These are phyloP conservation scores for Apamea epomidion DNA, from an alignment of 2,888 invertebrate genomes.

Conservation along the genomic window DNA sequence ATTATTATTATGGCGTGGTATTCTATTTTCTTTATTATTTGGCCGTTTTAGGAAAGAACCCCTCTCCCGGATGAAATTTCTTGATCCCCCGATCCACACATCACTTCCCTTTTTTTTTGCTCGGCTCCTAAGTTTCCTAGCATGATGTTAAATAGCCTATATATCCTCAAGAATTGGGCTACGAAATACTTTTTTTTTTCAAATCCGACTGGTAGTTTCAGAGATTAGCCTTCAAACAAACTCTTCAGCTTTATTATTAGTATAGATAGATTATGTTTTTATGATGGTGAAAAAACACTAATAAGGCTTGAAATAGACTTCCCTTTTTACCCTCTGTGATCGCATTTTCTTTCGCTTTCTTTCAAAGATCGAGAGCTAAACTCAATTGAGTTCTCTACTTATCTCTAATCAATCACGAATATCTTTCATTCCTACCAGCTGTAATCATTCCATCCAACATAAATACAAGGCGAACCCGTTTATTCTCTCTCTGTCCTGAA, in stretches of 20 bases:
- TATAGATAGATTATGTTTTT: too few species aligned
- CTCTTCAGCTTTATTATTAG: too few species aligned
- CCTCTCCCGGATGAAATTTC: too few species aligned
- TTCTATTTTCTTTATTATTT: background rate
- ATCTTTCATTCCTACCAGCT: background rate
- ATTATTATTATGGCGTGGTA: background rate
- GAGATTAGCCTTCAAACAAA: too few species aligned
- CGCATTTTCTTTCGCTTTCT: background rate
- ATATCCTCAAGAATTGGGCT: too few species aligned
- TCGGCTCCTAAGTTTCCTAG: too few species aligned
- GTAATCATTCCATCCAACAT: conserved; percentile 4
- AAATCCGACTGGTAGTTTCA: too few species aligned
- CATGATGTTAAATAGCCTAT: too few species aligned
- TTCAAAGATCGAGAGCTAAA: background rate
- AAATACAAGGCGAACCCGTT: conserved; percentile 37
- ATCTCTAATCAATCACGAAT: conserved; percentile 3
- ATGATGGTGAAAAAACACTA: background rate
- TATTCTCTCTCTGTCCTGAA: conserved; percentile 28
- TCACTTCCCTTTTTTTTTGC: too few species aligned
- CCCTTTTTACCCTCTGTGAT: background rate
- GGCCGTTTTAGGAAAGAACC: background rate
- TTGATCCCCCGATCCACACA: too few species aligned
- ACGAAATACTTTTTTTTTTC: too few species aligned
- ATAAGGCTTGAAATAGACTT: background rate
- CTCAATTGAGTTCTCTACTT: background rate